Percentiles rank a stretch among this genome's conserved stretches.
Evolutionary conservation across 2,888 invertebrate species (phyloP).

Genomic region (Hedya salicella): DNA sequence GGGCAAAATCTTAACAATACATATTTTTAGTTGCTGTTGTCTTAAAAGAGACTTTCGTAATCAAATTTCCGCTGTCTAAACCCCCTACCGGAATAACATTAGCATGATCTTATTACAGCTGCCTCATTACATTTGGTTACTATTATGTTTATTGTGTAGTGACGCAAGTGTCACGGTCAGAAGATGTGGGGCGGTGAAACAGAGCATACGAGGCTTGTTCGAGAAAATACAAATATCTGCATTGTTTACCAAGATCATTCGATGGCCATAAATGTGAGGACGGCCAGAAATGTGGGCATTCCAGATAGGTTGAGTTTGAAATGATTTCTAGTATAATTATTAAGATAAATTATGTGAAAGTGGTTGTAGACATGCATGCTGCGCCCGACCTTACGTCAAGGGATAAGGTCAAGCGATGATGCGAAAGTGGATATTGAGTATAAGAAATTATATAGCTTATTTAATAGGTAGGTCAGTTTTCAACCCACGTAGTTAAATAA

Average conservation of each 20-base stretch:
- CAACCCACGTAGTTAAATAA: neutral
- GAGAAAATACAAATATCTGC: constrained; percentile 28
- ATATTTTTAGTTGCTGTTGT: too few species aligned
- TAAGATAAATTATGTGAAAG: too few species aligned
- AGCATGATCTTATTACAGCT: constrained; percentile 8
- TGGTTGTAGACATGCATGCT: too few species aligned
- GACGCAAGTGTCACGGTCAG: constrained; percentile 41
- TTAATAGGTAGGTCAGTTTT: neutral
- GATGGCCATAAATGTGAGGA: constrained; percentile 1
- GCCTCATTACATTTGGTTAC: constrained; percentile 11
- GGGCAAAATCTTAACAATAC: too few species aligned
- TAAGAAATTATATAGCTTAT: neutral
- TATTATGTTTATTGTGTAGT: constrained; percentile 6
- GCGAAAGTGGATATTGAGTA: too few species aligned
- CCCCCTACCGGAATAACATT: constrained; percentile 8
- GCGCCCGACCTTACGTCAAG: too few species aligned
- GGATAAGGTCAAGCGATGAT: too few species aligned
- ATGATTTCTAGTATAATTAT: neutral
- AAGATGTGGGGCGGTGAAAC: constrained; percentile 26
- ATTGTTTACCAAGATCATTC: constrained; percentile 32
- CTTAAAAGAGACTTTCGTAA: neutral
- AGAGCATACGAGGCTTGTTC: constrained; percentile 24
- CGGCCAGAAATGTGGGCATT: neutral
- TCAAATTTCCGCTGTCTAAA: neutral
- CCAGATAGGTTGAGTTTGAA: neutral